Evolutionary conservation across 2,888 invertebrate species (phyloP).

Genomic region (Poecilobothrus nobilitatus): DNA sequence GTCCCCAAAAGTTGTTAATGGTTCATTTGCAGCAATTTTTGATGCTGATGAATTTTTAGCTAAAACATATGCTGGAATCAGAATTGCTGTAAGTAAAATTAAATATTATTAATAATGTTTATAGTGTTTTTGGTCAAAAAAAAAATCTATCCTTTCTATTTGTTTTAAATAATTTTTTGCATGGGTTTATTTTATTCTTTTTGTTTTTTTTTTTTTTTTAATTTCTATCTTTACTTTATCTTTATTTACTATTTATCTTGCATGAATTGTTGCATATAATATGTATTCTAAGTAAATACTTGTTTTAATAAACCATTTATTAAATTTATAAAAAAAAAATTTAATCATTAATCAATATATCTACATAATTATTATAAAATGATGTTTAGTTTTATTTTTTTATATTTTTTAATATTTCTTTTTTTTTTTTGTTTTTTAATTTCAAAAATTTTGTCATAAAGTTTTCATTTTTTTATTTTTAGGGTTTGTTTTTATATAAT

Average conservation of each 20-base stretch:
- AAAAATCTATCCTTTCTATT: not conserved
- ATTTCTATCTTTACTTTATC: too few species aligned
- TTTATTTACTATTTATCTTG: too few species aligned
- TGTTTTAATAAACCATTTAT: not conserved
- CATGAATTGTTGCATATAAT: too few species aligned
- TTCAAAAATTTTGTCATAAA: too few species aligned
- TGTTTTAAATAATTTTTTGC: not conserved
- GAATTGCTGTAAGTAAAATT: constrained; percentile 37
- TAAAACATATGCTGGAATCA: constrained; percentile 42
- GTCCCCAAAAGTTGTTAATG: constrained; percentile 94
- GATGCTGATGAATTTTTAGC: constrained; percentile 50
- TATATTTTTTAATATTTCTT: too few species aligned
- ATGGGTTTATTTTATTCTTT: not conserved
- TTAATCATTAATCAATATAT: too few species aligned
- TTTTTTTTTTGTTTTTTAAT: not conserved
- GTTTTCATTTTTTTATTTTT: not conserved
- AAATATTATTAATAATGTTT: too few species aligned
- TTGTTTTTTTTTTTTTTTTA: too few species aligned
- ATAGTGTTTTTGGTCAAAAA: too few species aligned
- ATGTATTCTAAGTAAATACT: too few species aligned
- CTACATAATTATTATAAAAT: not conserved
- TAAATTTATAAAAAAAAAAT: not conserved
- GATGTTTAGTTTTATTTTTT: too few species aligned
- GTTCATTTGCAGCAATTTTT: constrained; percentile 84
- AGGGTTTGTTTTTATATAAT: not conserved